These are phyloP conservation scores for Physocephala rufipes DNA, from an alignment of 2,888 invertebrate species.

Conservation along the genomic window DNA sequence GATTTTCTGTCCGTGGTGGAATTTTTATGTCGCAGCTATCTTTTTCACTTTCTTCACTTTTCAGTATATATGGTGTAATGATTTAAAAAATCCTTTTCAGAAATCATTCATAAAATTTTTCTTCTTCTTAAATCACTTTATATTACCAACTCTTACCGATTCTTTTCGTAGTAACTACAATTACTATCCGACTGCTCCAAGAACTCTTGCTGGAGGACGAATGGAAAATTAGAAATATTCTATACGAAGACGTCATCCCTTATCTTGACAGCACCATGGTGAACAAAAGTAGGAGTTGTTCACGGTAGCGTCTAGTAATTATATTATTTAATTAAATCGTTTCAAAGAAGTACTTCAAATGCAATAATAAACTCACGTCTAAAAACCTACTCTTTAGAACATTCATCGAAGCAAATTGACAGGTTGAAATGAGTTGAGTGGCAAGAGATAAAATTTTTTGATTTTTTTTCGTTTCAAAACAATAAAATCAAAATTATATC, in stretches of 20 bases:
- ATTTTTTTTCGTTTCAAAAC: neutral
- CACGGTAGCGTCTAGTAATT: too few relatives aligned
- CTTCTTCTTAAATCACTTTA: neutral
- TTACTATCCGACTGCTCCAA: too few relatives aligned
- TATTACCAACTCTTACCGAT: neutral
- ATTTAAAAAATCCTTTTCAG: neutral
- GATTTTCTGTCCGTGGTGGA: conserved; percentile 58
- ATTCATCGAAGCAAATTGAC: neutral
- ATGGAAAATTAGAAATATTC: too few relatives aligned
- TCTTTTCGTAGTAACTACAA: neutral
- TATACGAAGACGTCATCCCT: neutral
- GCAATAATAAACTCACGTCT: too few relatives aligned
- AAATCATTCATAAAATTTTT: neutral
- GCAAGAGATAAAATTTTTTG: neutral
- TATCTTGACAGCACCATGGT: neutral
- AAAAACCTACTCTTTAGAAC: too few relatives aligned
- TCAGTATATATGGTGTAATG: neutral
- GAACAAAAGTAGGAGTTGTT: neutral
- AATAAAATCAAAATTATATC: too few relatives aligned
- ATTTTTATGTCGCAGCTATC: conserved; percentile 32
- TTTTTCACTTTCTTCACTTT: conserved; percentile 26
- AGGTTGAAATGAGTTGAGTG: neutral
- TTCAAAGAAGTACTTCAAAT: too few relatives aligned
- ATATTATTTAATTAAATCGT: too few relatives aligned
- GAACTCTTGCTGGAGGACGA: too few relatives aligned